Conservation (phyloP, 1,140 invertebrate genomes). For the Lepidostoma basale region DNA sequence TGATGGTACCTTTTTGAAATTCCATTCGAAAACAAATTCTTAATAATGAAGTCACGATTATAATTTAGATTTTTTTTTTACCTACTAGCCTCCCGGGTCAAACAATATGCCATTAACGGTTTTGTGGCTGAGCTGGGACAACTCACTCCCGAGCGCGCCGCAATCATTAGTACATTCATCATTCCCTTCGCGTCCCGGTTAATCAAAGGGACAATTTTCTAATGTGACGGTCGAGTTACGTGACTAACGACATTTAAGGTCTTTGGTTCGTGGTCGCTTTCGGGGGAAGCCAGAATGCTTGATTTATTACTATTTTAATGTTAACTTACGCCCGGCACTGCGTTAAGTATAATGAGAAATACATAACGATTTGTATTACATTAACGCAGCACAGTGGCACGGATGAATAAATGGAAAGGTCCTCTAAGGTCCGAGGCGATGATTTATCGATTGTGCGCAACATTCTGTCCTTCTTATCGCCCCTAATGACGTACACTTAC, state of each 20-base stretch:
- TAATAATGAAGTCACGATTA: not conserved
- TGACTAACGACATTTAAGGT: slow-evolving; percentile 33
- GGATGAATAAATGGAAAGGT: too few species aligned
- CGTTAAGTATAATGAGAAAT: too few species aligned
- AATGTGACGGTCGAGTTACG: slow-evolving; percentile 30
- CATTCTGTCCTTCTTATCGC: too few species aligned
- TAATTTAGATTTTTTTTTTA: too few species aligned
- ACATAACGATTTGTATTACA: too few species aligned
- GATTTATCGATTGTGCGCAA: too few species aligned
- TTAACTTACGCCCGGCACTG: not conserved
- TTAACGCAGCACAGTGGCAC: too few species aligned
- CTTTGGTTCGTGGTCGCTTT: slow-evolving; percentile 16
- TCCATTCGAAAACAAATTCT: not conserved
- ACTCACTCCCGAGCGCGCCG: slow-evolving; percentile 7
- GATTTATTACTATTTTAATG: slow-evolving; percentile 20
- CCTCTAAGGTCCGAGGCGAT: too few species aligned
- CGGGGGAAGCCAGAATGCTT: slow-evolving; percentile 1
- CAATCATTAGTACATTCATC: slow-evolving; percentile 42
- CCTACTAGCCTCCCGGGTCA: too few species aligned
- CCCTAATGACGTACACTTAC: too few species aligned
- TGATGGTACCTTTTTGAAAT: too few species aligned
- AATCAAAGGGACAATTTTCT: slow-evolving; percentile 44
- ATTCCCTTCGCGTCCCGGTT: slow-evolving; percentile 40
- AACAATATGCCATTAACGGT: slow-evolving; percentile 41
- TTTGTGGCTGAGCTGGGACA: slow-evolving; percentile 24